Percentiles rank a stretch among this genome's conserved stretches.
These are phyloP conservation scores for Nanorana parkeri DNA, from an alignment of 2,113 vertebrate genomes.

Conservation along the genomic window DNA sequence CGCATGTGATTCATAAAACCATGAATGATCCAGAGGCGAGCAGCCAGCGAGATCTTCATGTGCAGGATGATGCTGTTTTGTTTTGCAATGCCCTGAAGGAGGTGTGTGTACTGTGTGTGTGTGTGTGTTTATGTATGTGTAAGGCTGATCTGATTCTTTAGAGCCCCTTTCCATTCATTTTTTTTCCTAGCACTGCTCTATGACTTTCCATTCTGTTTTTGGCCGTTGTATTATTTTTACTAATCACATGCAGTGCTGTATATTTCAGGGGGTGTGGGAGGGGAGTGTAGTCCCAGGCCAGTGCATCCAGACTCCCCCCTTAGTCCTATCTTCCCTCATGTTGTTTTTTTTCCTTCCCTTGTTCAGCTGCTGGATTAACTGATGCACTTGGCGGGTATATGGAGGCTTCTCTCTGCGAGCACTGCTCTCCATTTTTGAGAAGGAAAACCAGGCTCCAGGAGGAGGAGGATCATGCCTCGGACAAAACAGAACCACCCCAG, in stretches of 20 bases:
- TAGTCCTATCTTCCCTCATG: conserved; percentile 12
- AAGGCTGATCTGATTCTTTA: conserved; percentile 13
- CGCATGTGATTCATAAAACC: conserved; percentile 58
- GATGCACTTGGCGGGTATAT: conserved; percentile 72
- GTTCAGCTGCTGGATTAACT: conserved; percentile 75
- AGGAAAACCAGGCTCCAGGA: conserved; percentile 66
- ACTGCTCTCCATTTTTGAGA: conserved; percentile 69
- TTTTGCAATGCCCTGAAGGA: conserved; percentile 57
- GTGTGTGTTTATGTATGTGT: no score
- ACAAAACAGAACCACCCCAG: conserved; percentile 98
- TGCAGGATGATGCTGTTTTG: conserved; percentile 57
- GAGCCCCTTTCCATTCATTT: neutral
- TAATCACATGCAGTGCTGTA: conserved; percentile 34
- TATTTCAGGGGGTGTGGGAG: conserved; percentile 46
- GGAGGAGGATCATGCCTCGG: conserved; percentile 88
- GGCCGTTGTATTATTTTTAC: conserved; percentile 19
- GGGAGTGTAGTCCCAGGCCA: conserved; percentile 52
- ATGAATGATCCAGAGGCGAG: conserved; percentile 59
- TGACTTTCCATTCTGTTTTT: conserved; percentile 27
- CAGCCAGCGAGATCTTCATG: conserved; percentile 57
- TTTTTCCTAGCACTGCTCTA: neutral
- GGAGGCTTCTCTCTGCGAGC: conserved; percentile 71
- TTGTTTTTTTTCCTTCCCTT: conserved; percentile 35
- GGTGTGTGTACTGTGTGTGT: conserved; percentile 50
- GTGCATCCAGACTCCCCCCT: conserved; percentile 33